These are phyloP conservation scores for Drosophila lowei DNA, from an alignment of 1,140 invertebrate genomes.

Conservation along the genomic window DNA sequence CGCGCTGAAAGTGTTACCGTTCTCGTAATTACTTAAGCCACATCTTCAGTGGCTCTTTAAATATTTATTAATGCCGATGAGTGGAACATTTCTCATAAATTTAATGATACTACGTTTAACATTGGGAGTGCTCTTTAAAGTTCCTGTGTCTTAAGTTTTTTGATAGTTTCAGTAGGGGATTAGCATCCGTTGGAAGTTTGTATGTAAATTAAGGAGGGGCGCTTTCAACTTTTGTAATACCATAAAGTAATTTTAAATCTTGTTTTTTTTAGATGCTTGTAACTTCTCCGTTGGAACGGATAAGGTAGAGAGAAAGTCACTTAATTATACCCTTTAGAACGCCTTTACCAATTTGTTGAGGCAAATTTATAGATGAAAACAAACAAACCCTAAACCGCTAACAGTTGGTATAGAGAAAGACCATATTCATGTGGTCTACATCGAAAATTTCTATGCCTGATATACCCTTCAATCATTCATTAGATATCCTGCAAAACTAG, in stretches of 20 bases:
- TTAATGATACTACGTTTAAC: slow-evolving; percentile 1
- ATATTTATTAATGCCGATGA: slow-evolving; percentile 58
- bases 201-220: slow-evolving; percentile 6
- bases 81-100: slow-evolving; percentile 37
- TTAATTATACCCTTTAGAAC: not conserved
- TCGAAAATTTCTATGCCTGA: not conserved
- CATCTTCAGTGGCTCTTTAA: slow-evolving; percentile 57
- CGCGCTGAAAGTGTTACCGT: slow-evolving; percentile 14
- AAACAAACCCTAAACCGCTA: too few species aligned
- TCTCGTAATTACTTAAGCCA: slow-evolving; percentile 72
- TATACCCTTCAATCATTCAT: not conserved
- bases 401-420: not conserved
- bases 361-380: not conserved
- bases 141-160: slow-evolving; percentile 24
- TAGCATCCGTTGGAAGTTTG: slow-evolving; percentile 6
- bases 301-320: not conserved
- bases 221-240: slow-evolving; percentile 3
- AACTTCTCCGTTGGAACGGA: not conserved
- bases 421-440: not conserved
- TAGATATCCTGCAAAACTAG: slow-evolving; percentile 2
- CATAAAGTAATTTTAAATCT: not conserved
- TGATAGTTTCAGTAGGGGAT: slow-evolving; percentile 32
- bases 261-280: not conserved
- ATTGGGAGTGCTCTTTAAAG: slow-evolving; percentile 7
- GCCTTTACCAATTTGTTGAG: not conserved